Evolutionary conservation across 2,888 invertebrate genomes (phyloP).

Genomic region (Pelosia muscerda): DNA sequence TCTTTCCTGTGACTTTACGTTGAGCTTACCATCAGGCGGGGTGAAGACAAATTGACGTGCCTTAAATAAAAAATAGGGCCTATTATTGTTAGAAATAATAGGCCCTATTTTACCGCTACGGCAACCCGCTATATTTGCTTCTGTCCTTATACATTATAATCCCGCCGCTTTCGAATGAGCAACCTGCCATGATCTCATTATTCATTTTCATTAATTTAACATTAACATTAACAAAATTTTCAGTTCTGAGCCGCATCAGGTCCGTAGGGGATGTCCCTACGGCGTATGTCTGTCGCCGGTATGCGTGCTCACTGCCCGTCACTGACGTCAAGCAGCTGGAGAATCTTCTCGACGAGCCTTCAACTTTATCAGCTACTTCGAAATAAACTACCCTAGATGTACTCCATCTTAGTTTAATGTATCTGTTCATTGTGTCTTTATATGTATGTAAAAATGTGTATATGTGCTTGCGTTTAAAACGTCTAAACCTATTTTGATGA

Average conservation of each 20-base stretch:
- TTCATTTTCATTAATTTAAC: neutral
- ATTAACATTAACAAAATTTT: neutral
- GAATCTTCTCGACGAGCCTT: slow-evolving; percentile 83
- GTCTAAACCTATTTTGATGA: neutral
- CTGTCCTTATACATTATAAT: neutral
- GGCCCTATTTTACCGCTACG: too few species aligned
- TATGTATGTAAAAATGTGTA: neutral
- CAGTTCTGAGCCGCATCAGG: slow-evolving; percentile 83
- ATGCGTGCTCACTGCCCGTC: slow-evolving; percentile 91
- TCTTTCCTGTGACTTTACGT: too few species aligned
- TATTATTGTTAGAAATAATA: too few species aligned
- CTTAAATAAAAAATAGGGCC: too few species aligned
- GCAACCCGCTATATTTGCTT: too few species aligned
- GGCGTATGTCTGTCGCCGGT: slow-evolving; percentile 93
- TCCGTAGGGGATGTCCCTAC: slow-evolving; percentile 88
- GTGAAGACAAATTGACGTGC: too few species aligned
- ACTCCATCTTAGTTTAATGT: slow-evolving; percentile 27
- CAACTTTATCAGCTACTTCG: slow-evolving; percentile 43
- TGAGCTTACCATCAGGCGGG: too few species aligned
- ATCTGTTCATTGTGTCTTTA: slow-evolving; percentile 31
- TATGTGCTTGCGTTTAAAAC: neutral
- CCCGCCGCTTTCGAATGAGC: too few species aligned
- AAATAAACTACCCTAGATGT: slow-evolving; percentile 38
- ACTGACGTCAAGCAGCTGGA: slow-evolving; percentile 89
- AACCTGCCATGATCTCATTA: neutral